Conservation (phyloP, 1,140 invertebrate species). For the Brachystomella parvula region DNA sequence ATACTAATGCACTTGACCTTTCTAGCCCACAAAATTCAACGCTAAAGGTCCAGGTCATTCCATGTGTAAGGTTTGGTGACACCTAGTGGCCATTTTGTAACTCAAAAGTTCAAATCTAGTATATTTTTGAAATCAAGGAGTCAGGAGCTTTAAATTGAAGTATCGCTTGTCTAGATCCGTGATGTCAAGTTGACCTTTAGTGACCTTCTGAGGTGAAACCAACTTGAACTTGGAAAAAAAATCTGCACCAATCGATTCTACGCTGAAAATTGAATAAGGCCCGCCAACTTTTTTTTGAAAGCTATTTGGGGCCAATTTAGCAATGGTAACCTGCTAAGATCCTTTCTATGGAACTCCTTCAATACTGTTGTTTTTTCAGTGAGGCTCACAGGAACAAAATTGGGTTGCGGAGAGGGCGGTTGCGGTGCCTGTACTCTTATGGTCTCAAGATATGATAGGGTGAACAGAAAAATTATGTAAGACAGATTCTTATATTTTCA, state of each 20-base stretch:
- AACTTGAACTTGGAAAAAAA: not conserved
- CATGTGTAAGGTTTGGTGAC: too few relatives aligned
- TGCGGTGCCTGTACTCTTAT: slow-evolving; percentile 92
- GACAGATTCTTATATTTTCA: not conserved
- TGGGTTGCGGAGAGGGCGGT: slow-evolving; percentile 83
- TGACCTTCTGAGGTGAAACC: too few relatives aligned
- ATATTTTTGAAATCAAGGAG: too few relatives aligned
- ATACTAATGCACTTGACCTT: too few relatives aligned
- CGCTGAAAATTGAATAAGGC: not conserved
- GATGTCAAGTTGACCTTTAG: too few relatives aligned
- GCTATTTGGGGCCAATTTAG: slow-evolving; percentile 31
- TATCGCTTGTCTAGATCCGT: too few relatives aligned
- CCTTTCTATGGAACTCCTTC: not conserved
- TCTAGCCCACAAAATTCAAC: too few relatives aligned
- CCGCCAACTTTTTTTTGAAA: not conserved
- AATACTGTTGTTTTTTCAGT: slow-evolving; percentile 46
- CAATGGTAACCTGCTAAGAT: not conserved
- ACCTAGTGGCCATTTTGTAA: too few relatives aligned
- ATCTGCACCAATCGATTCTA: too few relatives aligned
- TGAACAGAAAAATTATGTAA: slow-evolving; percentile 16
- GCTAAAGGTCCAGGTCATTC: too few relatives aligned
- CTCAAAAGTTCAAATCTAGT: too few relatives aligned
- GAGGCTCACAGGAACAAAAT: slow-evolving; percentile 74
- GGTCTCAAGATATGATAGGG: slow-evolving; percentile 53
- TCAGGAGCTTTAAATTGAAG: too few relatives aligned